phyloP scores from a whole-genome alignment of 2,888 invertebrate genomes.

The Eucera pruinosa region DNA sequence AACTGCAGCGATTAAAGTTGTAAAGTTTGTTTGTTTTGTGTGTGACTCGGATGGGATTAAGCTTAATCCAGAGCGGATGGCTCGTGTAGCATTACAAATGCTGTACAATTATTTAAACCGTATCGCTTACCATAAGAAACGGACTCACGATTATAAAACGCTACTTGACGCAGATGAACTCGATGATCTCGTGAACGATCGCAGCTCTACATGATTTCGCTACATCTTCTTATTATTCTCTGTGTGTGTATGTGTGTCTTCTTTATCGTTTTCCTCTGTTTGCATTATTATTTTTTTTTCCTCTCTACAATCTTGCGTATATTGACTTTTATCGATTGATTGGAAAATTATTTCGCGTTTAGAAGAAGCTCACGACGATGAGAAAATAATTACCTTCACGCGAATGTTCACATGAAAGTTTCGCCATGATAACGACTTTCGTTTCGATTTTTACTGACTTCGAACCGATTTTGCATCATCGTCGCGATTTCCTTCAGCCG shows the following conservation, averaged over 20 bases:
- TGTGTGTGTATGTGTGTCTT: not conserved
- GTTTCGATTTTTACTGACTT: not conserved
- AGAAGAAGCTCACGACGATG: slow-evolving; percentile 35
- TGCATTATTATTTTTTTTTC: not conserved
- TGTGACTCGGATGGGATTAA: slow-evolving; percentile 54
- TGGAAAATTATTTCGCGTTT: slow-evolving; percentile 48
- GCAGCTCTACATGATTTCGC: slow-evolving; percentile 49
- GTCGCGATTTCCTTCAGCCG: slow-evolving; percentile 23
- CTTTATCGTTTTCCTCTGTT: not conserved
- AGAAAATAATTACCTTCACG: not conserved
- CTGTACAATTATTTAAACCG: slow-evolving; percentile 53
- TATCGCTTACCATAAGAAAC: slow-evolving; percentile 57
- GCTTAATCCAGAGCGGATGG: slow-evolving; percentile 65
- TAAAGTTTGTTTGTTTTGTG: slow-evolving; percentile 5
- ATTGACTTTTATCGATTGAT: slow-evolving; percentile 65
- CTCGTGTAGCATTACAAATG: slow-evolving; percentile 57
- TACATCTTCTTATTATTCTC: slow-evolving; percentile 23
- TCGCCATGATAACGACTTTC: not conserved
- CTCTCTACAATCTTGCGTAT: slow-evolving; percentile 43
- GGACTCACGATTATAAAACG: slow-evolving; percentile 65
- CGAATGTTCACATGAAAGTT: not conserved
- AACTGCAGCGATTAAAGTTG: slow-evolving; percentile 42
- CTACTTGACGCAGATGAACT: slow-evolving; percentile 61
- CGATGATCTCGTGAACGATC: slow-evolving; percentile 48
- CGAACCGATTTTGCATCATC: not conserved